Base-by-base conservation (phyloP, 2,113 vertebrate species). In the Crotophaga sulcirostris region DNA sequence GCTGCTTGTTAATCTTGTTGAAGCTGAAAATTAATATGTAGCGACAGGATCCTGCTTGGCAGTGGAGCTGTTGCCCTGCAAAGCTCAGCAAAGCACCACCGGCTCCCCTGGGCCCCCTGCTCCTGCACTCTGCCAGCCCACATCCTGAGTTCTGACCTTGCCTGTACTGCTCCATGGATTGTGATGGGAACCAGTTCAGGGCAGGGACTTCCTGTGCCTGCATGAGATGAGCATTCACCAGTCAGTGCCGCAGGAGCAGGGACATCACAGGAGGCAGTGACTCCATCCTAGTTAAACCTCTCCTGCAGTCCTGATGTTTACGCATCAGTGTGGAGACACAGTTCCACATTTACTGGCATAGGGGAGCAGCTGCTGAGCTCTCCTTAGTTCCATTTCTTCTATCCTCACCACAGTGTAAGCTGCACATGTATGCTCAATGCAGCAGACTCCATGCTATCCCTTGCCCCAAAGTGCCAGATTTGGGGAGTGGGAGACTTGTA, bases 241-340 rank as follows among this genome's bases (percentile, higher is more conserved):
- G n/a, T 11, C 7, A 3, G 54, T 36, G 54, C 49, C 4, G 10
- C 18, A 19, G 59, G 54, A 34, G 16, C 8, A 4, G 40, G 19
- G 29, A 45, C 4, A 1, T 42, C 25, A 5, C 16, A 55, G 31
- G n/a, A 36, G 18, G 12, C n/a, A 25, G 23, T 40, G 51, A n/a
- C 28, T 70, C 24, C 10, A 15, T 44, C 21, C 36, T 36, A 8
- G 20, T 16, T 55, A 54, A 54, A 40, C 26, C 20, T 42, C 29
- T 23, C 0, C 1, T 33, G 31, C 40, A 19, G 18, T 63, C 73
- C 31, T 16, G 16, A 25, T 38, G 19, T 10, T 31, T 56, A 18
- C 6, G 0, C 0, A 1, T 77, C 25, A 3, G 16, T 7, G 2
- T n/a, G 15, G 14, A 23, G 9, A 12, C 15, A 4, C 40, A 13